phyloP scores from a whole-genome alignment of 30 jellyfish, hydroid and myxozoan genomes.

The Catostylus mosaicus region DNA sequence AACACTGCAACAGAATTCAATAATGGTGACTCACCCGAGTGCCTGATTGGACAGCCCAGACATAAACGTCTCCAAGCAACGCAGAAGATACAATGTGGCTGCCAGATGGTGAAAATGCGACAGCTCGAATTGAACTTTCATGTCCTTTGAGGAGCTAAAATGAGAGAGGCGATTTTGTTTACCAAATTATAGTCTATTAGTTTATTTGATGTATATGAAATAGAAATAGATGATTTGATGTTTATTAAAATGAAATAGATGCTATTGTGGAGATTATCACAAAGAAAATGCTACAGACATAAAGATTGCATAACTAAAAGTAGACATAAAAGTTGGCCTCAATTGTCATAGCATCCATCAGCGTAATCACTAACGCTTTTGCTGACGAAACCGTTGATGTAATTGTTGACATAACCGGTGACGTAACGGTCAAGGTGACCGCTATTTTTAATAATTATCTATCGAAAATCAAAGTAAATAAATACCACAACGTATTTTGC shows the following conservation, averaged over 20 bases:
- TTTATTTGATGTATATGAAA: not conserved
- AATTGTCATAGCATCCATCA: no score
- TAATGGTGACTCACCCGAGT: slow-evolving; percentile 61
- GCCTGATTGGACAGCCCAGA: slow-evolving; percentile 78
- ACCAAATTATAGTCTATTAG: no score
- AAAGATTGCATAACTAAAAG: no score
- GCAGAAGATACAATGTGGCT: slow-evolving; percentile 77
- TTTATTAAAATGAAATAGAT: not conserved
- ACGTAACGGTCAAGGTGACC: not conserved
- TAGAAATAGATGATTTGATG: not conserved
- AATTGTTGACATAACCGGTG: not conserved
- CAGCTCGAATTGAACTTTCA: slow-evolving; percentile 79
- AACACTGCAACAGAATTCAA: no score
- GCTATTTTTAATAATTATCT: no score
- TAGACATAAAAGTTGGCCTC: no score
- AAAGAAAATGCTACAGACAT: no score
- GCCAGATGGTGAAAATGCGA: slow-evolving; percentile 86
- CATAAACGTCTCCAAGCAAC: slow-evolving; percentile 64
- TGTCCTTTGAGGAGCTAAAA: slow-evolving; percentile 84
- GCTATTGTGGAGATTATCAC: not conserved
- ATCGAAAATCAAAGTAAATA: not conserved
- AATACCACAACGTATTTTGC: no score
- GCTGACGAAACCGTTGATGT: not conserved
- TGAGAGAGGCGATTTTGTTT: not conserved
- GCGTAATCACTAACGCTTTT: no score